A percentile compares a stretch with the other conserved stretches of the same genome.
These are phyloP conservation scores for Epizoanthus illoricatus DNA, from an alignment of 92 coral and sea anemone species.

Conservation along the genomic window DNA sequence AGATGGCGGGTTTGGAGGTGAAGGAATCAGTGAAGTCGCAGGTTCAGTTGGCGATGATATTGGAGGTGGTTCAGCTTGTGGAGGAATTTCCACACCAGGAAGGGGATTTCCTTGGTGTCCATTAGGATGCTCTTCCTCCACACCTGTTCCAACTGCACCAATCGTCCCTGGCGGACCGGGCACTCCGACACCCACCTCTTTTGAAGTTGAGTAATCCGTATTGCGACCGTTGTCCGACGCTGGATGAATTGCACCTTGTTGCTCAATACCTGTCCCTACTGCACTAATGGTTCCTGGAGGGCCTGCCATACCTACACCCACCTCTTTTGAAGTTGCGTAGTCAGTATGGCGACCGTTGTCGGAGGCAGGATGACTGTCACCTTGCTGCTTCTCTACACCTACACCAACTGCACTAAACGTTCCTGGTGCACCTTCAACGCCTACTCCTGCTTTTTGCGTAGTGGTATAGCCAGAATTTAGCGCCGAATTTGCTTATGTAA, in stretches of 20 bases:
- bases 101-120: conserved; percentile 5
- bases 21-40: neutral
- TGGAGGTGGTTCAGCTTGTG: neutral
- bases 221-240: neutral
- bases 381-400: neutral
- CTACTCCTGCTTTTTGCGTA: neutral
- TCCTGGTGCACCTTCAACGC: conserved; percentile 4
- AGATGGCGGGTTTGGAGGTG: neutral
- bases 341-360: neutral
- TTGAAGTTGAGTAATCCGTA: conserved; percentile 27
- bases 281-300: conserved; percentile 67
- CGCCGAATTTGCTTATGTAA: conserved; percentile 1
- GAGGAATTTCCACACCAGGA: neutral
- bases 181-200: conserved; percentile 45
- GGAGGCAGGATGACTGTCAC: neutral
- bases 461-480: conserved; percentile 1
- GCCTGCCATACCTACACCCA: conserved; percentile 55
- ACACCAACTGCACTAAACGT: conserved; percentile 14
- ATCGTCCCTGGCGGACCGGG: conserved; percentile 68
- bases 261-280: neutral
- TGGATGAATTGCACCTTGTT: neutral
- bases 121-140: conserved; percentile 29
- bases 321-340: conserved; percentile 33
- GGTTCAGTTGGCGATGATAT: neutral
- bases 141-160: conserved; percentile 57